Base-by-base conservation (phyloP, 2,797 vertebrate genomes). In the Sebastiscus tertius region DNA sequence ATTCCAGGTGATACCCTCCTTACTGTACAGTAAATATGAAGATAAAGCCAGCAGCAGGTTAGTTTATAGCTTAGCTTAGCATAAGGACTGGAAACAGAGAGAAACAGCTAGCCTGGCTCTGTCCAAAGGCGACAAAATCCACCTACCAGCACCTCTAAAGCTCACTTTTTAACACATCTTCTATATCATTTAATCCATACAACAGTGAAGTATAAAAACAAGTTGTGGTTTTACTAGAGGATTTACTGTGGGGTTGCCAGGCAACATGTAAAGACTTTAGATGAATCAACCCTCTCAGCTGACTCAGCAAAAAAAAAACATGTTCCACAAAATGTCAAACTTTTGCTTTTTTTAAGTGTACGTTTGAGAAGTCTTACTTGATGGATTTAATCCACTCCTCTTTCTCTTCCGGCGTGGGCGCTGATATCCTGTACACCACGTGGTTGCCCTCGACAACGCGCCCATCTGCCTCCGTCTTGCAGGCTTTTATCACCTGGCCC, bases 341-440 rank as follows among this genome's bases (percentile, higher is more conserved):
- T 34, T 6, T 20, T 22, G 27, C 36, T 33, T 14, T 39, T 24
- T 24, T 49, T 8, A 34, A n/a, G 63, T 62, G 54, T 14, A 4
- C 2, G 27, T 18, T 36, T 13, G 8, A 49, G 29, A 33, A 31
- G 71, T 87, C 97, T 96, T 95, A 99, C 98, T 97, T 98, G 90
- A 99, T 99, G 64, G 98, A 99, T 90, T 99, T 99, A 89, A 99
- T 99, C 98, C 98, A 99, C 89, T 99, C 98, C 27, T 99, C 98
- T 87, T 98, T 99, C 91, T 99, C 98, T 84, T 99, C 98, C 0
- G 97, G 97, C 36, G 98, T 98, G 0, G 98, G 98, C 0, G 98
- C 98, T 0, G 98, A 99, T 96, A 99, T 99, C 86, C 97, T 96
- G 82, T 99, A 99, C 63, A 99, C 98, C 13, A 99, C 97, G 1